These are phyloP conservation scores for Harpalus rufipes DNA, from an alignment of 2,888 invertebrate species.

Conservation along the genomic window DNA sequence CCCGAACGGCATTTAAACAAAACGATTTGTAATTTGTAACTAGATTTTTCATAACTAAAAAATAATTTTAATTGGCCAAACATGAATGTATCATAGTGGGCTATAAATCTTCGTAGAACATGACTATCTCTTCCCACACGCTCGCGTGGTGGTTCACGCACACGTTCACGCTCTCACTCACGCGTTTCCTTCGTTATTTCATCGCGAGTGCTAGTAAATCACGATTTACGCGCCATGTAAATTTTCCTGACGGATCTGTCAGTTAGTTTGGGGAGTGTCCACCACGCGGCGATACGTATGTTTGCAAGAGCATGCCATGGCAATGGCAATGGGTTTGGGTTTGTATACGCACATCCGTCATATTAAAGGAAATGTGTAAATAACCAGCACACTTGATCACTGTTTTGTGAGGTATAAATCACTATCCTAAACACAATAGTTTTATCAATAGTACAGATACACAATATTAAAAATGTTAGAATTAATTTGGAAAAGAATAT, in stretches of 20 bases:
- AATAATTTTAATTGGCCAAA: conserved; percentile 59
- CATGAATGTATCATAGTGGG: conserved; percentile 7
- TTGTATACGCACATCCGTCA: conserved; percentile 51
- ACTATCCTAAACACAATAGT: neutral
- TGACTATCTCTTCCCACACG: conserved; percentile 49
- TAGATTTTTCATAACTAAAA: conserved; percentile 45
- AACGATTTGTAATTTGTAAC: conserved; percentile 10
- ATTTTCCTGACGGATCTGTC: conserved; percentile 63
- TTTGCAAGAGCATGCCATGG: neutral
- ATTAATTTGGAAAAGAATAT: too few species aligned
- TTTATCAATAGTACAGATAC: neutral
- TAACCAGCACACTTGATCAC: conserved; percentile 30
- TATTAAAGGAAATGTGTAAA: conserved; percentile 63
- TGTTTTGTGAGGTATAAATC: neutral
- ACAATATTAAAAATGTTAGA: too few species aligned
- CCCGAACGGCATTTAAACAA: conserved; percentile 31
- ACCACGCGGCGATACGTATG: neutral
- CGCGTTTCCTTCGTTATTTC: conserved; percentile 60
- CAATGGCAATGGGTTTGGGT: neutral
- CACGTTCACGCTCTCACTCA: conserved; percentile 21
- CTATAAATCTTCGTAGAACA: conserved; percentile 2
- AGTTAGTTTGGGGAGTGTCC: conserved; percentile 44
- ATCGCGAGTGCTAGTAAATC: conserved; percentile 52
- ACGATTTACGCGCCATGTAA: conserved; percentile 60
- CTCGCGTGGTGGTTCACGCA: conserved; percentile 25